Evolutionary conservation across 2,888 invertebrate genomes (phyloP).

Genomic region (Orchestes rusci): DNA sequence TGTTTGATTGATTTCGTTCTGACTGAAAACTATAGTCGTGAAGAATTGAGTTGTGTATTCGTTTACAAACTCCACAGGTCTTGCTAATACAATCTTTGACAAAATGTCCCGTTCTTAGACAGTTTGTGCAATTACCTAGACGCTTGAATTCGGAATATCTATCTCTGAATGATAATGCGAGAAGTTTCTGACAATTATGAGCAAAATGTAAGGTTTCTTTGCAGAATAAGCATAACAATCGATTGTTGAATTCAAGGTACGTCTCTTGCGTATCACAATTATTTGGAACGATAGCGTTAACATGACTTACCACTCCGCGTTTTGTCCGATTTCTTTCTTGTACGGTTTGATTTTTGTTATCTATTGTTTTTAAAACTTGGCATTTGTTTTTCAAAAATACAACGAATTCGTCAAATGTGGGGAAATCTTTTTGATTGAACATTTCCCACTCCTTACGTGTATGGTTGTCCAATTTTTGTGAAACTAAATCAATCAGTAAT

Average conservation of each 20-base stretch:
- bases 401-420: constrained; percentile 11
- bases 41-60: constrained; percentile 17
- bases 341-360: constrained; percentile 4
- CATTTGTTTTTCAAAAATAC: constrained; percentile 16
- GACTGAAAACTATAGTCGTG: constrained; percentile 3
- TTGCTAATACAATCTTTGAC: constrained; percentile 7
- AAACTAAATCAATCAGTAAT: constrained; percentile 16
- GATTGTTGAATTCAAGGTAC: not conserved
- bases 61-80: constrained; percentile 13
- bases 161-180: constrained; percentile 7
- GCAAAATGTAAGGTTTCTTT: constrained; percentile 9
- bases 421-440: constrained; percentile 8
- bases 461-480: constrained; percentile 14
- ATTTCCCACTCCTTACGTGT: constrained; percentile 17
- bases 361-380: constrained; percentile 15
- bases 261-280: too few relatives aligned
- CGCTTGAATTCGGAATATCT: constrained; percentile 8
- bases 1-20: not conserved
- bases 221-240: constrained; percentile 9
- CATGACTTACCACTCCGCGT: not conserved
- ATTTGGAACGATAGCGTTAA: not conserved
- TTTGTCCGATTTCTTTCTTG: not conserved
- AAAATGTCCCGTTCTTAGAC: constrained; percentile 14
- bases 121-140: constrained; percentile 16
- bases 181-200: constrained; percentile 14